Base-by-base conservation (phyloP, 2,113 vertebrate genomes). In the Oostethus manadensis region DNA sequence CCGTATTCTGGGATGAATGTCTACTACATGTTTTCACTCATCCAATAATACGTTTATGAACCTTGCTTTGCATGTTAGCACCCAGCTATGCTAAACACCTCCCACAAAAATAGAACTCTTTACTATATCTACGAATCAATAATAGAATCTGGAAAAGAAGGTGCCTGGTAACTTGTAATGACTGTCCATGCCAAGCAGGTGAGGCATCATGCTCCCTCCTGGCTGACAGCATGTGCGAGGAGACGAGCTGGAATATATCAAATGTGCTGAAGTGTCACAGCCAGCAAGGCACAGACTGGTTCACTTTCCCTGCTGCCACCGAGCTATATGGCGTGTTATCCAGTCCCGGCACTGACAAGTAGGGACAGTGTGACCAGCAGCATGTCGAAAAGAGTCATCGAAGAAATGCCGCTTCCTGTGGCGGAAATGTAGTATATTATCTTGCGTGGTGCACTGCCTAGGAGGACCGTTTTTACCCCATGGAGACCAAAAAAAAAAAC, bases 191-290 rank as follows among this genome's bases (percentile, higher is more conserved):
- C 58, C 72, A 54, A 23, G 29, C 43, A 42, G 59, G 55, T 15
- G 60, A 64, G 58, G 53, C 64, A 63, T 67, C 67, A 75, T 40
- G 51, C 33, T 62, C 54, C 0, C 10, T 44, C 59, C 55, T 10
- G 33, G 51, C 56, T 76, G 74, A 70, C 64, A 54, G 44, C 60
- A 66, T 23, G 38, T 42, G 61, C 61, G 13, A 61, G 50, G 70
- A 72, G 72, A 64, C 13, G 38, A 71, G 74, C 66, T 51, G 70
- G 68, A 74, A 78, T 74, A 72, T 70, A 82, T 82, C 77, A 70
- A 76, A 74, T 8, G 20, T 14, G 7, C 56, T 15, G 5, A 44
- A n/a, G 60, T 62, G 71, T 77, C 67, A 60, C 64, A 71, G 76
- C 69, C 50, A 17, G 42, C 33, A 56, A 76, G 57, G 69, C 64